Conservation (phyloP, 1,140 invertebrate species). For the Drosophila subobscura region DNA sequence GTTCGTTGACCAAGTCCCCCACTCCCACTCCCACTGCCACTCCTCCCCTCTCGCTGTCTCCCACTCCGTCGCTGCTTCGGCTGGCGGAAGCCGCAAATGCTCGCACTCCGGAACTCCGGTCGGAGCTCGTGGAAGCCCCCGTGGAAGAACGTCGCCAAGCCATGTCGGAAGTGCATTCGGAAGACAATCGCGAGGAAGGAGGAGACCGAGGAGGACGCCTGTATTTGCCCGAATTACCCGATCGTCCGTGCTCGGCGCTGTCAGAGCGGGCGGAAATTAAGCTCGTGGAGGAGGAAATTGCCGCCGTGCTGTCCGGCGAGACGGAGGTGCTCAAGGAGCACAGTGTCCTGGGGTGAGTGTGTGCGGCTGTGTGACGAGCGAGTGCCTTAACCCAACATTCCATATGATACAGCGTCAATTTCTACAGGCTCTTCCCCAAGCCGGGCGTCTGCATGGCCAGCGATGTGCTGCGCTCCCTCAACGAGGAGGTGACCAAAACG, state of each 20-base stretch:
- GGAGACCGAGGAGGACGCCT: constrained; percentile 25
- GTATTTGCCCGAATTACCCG: constrained; percentile 71
- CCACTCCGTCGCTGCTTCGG: constrained; percentile 15
- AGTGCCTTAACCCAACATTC: constrained; percentile 29
- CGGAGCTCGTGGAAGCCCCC: constrained; percentile 2
- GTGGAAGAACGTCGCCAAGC: constrained; percentile 52
- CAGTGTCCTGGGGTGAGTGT: constrained; percentile 87
- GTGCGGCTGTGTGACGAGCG: constrained; percentile 11
- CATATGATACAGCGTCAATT: constrained; percentile 85
- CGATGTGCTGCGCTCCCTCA: constrained; percentile 88
- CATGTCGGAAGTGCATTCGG: constrained; percentile 70
- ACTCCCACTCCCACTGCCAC: constrained; percentile 12
- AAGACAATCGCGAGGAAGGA: constrained; percentile 34
- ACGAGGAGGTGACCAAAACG: constrained; percentile 84
- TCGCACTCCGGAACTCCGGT: constrained; percentile 45
- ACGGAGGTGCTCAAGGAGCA: constrained; percentile 87
- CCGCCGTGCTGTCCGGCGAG: constrained; percentile 87
- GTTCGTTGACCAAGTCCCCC: constrained; percentile 71
- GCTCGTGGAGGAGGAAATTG: constrained; percentile 88
- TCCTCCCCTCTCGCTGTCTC: constrained; percentile 33
- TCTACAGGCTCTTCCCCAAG: constrained; percentile 88
- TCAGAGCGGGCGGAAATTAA: constrained; percentile 80
- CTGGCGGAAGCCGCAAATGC: constrained; percentile 73
- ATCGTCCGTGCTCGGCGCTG: constrained; percentile 74
- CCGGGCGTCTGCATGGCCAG: constrained; percentile 87